phyloP scores from a whole-genome alignment of 2,888 invertebrate species.

The Altica lythri region DNA sequence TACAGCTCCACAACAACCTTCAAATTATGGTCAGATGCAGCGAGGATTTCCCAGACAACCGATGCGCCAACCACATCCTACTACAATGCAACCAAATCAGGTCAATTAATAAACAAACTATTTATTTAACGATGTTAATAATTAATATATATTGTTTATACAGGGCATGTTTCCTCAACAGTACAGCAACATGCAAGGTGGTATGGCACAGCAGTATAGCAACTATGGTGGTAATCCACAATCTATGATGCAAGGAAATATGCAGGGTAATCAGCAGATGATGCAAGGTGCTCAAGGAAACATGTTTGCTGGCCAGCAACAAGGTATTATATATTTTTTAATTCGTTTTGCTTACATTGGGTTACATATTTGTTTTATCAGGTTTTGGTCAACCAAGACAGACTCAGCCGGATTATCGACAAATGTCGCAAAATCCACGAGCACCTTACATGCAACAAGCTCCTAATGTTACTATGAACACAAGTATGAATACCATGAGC shows the following conservation, averaged over 20 bases:
- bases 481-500: conserved; percentile 77
- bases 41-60: conserved; percentile 59
- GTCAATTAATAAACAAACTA: too few relatives aligned
- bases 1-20: conserved; percentile 49
- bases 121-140: background rate
- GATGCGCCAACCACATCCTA: conserved; percentile 56
- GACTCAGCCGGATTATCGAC: conserved; percentile 54
- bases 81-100: conserved; percentile 55
- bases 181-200: conserved; percentile 67
- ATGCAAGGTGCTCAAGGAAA: conserved; percentile 42
- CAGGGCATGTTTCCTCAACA: conserved; percentile 65
- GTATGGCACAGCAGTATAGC: conserved; percentile 66
- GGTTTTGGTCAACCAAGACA: conserved; percentile 62
- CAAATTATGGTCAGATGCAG: conserved; percentile 58
- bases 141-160: conserved; percentile 15
- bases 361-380: conserved; percentile 1
- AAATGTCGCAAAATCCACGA: conserved; percentile 55
- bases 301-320: conserved; percentile 58
- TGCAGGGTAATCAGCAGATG: conserved; percentile 52
- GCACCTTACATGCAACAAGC: conserved; percentile 74
- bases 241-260: conserved; percentile 48
- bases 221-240: conserved; percentile 50
- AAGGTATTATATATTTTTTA: conserved; percentile 43
- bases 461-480: conserved; percentile 86
- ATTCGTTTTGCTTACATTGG: background rate